Evolutionary conservation across 2,797 vertebrate species (phyloP).

Genomic region (Onychomys torridus): DNA sequence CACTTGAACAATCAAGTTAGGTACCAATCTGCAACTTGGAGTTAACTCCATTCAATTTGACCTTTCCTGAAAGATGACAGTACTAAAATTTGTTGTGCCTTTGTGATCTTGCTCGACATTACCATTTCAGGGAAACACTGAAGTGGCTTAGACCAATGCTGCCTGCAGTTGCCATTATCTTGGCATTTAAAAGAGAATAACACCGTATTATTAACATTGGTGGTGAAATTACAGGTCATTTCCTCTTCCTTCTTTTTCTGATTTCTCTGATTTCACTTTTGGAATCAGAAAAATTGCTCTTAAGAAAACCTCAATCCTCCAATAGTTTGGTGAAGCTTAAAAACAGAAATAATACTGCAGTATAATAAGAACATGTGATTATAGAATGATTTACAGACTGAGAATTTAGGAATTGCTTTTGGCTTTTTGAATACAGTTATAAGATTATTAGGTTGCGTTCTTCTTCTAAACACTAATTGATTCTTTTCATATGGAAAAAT

Average conservation of each 20-base stretch:
- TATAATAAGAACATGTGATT: conserved; percentile 31
- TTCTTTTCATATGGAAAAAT: conserved; percentile 55
- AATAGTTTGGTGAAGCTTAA: conserved; percentile 37
- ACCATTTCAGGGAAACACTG: conserved; percentile 37
- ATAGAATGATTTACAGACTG: conserved; percentile 30
- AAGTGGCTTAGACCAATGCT: conserved; percentile 48
- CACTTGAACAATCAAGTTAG: conserved; percentile 60
- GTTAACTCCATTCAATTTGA: conserved; percentile 67
- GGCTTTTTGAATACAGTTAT: conserved; percentile 41
- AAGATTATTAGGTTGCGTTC: conserved; percentile 22
- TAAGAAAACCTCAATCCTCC: neutral
- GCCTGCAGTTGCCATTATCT: conserved; percentile 33
- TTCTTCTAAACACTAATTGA: conserved; percentile 39
- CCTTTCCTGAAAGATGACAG: conserved; percentile 44
- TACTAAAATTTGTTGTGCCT: conserved; percentile 2
- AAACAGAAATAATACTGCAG: conserved; percentile 40
- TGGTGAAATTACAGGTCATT: conserved; percentile 38
- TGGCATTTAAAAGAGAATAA: conserved; percentile 57
- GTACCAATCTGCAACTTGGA: conserved; percentile 53
- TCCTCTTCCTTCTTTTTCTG: conserved; percentile 51
- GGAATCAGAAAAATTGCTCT: conserved; percentile 49
- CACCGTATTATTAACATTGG: conserved; percentile 33
- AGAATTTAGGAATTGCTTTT: conserved; percentile 63
- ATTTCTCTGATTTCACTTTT: conserved; percentile 63
- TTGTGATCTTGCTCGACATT: conserved; percentile 41